Percentiles rank a stretch among this genome's conserved stretches.
Conservation (phyloP, 2,113 vertebrate species). For the Anoplopoma fimbria region DNA sequence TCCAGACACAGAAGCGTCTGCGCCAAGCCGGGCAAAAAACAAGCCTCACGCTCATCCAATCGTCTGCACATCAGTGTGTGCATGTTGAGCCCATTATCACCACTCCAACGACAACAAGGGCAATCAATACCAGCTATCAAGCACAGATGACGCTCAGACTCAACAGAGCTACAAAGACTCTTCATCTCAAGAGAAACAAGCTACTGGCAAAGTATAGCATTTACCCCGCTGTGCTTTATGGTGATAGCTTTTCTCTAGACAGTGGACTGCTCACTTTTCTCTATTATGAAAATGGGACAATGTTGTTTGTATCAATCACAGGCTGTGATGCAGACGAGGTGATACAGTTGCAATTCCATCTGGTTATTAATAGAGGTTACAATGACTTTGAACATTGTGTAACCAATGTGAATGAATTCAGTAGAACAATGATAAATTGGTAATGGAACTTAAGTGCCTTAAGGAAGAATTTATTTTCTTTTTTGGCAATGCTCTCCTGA, state of each 20-base stretch:
- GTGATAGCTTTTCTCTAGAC: background rate
- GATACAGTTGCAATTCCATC: background rate
- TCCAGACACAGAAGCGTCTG: conserved; percentile 66
- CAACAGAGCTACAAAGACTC: conserved; percentile 4
- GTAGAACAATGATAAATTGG: background rate
- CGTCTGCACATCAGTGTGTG: conserved; percentile 8
- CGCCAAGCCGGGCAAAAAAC: conserved; percentile 64
- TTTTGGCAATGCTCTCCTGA: background rate
- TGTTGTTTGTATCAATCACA: background rate
- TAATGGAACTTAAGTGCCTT: background rate
- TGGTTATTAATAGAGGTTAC: background rate
- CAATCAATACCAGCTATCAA: conserved; percentile 39
- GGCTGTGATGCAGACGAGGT: background rate
- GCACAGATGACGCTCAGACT: no score
- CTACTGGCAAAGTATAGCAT: background rate
- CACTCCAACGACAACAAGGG: conserved; percentile 17
- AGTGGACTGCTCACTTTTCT: conserved; percentile 2
- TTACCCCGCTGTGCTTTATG: background rate
- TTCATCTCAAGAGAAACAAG: conserved; percentile 9
- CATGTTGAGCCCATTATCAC: conserved; percentile 37
- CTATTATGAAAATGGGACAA: background rate
- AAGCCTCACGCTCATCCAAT: conserved; percentile 33
- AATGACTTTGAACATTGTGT: background rate
- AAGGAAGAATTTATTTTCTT: background rate
- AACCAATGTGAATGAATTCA: background rate